These are phyloP conservation scores for Cheilosia grossa DNA, from an alignment of 2,888 invertebrate species.

Conservation along the genomic window DNA sequence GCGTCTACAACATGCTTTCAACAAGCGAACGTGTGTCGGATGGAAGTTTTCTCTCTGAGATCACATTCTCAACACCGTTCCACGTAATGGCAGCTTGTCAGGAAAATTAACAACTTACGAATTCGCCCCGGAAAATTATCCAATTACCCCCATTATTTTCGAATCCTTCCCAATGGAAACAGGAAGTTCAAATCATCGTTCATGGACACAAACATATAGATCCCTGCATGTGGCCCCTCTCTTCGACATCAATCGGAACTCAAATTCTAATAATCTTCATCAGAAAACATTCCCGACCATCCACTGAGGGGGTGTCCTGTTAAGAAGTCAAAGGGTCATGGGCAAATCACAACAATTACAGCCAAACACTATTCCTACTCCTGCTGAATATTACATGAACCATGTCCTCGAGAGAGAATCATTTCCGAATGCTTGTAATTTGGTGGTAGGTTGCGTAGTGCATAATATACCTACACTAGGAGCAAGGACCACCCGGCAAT, in stretches of 20 bases:
- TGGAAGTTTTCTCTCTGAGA: too few species aligned
- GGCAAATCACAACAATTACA: slow-evolving; percentile 66
- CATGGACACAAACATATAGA: not conserved
- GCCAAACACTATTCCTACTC: slow-evolving; percentile 38
- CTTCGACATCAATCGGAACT: not conserved
- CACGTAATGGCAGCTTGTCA: too few species aligned
- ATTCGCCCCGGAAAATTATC: too few species aligned
- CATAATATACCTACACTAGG: not conserved
- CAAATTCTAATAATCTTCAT: slow-evolving; percentile 1
- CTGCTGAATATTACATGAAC: slow-evolving; percentile 58
- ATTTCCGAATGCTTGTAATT: slow-evolving; percentile 30
- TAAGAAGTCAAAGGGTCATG: slow-evolving; percentile 64
- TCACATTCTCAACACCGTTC: too few species aligned
- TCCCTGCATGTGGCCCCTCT: not conserved
- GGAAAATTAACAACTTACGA: too few species aligned
- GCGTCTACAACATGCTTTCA: too few species aligned
- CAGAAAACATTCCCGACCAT: slow-evolving; percentile 2
- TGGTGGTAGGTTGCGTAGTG: not conserved
- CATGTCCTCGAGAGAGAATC: slow-evolving; percentile 47
- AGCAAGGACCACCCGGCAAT: slow-evolving; percentile 63
- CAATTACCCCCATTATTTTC: too few species aligned
- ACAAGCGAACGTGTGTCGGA: too few species aligned
- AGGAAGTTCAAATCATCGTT: too few species aligned
- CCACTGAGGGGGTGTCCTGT: slow-evolving; percentile 15
- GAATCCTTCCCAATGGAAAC: too few species aligned